Evolutionary conservation across 2,888 invertebrate genomes (phyloP).

Genomic region (Molanna angustata): DNA sequence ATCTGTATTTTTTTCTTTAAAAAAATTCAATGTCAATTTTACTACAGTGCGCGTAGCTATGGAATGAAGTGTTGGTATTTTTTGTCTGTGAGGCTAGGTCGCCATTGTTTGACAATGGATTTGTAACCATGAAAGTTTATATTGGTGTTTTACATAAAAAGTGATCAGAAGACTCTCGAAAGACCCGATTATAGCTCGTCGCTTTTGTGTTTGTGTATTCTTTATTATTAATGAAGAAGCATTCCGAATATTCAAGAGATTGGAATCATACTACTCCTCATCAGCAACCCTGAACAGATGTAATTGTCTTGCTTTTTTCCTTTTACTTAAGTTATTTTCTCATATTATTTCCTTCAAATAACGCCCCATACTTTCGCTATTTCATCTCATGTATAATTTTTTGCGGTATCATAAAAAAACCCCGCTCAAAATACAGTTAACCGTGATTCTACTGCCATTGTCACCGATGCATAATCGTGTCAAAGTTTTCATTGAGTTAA

Average conservation of each 20-base stretch:
- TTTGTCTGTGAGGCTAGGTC: constrained; percentile 41
- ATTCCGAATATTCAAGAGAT: constrained; percentile 17
- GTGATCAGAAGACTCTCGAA: constrained; percentile 9
- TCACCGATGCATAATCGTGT: too few species aligned
- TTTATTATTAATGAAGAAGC: constrained; percentile 20
- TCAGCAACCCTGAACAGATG: constrained; percentile 26
- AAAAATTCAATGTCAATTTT: background rate
- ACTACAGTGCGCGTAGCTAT: constrained; percentile 3
- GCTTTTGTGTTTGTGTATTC: constrained; percentile 3
- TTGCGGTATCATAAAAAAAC: too few species aligned
- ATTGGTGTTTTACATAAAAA: constrained; percentile 9
- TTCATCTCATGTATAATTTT: too few species aligned
- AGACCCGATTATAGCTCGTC: constrained; percentile 4
- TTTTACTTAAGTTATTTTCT: too few species aligned
- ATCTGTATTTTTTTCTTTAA: background rate
- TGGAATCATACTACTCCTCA: constrained; percentile 21
- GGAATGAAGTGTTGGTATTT: constrained; percentile 21
- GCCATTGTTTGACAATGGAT: constrained; percentile 54
- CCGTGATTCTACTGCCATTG: too few species aligned
- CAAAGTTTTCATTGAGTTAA: too few species aligned
- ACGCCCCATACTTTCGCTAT: too few species aligned
- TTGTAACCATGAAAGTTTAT: constrained; percentile 25
- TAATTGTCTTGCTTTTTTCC: constrained; percentile 16
- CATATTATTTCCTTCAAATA: too few species aligned
- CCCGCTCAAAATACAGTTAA: too few species aligned